phyloP scores from a whole-genome alignment of 2,113 vertebrate genomes.

The Acinonyx jubatus region DNA sequence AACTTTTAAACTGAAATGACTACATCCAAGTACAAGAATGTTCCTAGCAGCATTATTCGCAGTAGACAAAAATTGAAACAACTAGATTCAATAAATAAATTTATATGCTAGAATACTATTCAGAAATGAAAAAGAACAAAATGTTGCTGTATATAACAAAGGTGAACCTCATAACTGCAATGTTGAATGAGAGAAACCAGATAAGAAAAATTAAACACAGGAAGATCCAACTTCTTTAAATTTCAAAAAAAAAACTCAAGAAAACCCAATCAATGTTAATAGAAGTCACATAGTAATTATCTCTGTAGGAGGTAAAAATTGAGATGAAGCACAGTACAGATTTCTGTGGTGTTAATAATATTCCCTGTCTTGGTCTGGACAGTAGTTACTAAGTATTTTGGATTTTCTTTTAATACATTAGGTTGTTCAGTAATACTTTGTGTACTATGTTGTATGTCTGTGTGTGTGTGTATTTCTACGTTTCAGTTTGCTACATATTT shows the following conservation, averaged over 20 bases:
- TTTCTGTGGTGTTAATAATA: not conserved
- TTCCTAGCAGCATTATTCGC: not conserved
- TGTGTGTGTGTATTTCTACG: not conserved
- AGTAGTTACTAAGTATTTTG: not conserved
- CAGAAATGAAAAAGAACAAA: not conserved
- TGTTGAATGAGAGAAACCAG: not conserved
- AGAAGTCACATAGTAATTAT: not conserved
- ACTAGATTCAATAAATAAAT: not conserved
- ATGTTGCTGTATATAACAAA: not conserved
- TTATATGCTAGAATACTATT: not conserved
- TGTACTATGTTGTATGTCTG: not conserved
- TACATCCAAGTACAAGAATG: not conserved
- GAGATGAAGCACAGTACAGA: not conserved
- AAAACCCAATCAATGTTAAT: not conserved
- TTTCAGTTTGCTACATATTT: not conserved
- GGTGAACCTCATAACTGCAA: not conserved
- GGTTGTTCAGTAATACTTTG: not conserved
- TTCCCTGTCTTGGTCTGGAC: not conserved
- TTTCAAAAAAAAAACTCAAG: not conserved
- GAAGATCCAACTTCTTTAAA: not conserved
- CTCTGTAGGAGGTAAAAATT: not conserved
- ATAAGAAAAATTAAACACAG: not conserved
- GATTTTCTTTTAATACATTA: not conserved
- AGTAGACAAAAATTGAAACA: not conserved
- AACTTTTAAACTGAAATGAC: not conserved